Percentiles rank a stretch among this genome's conserved stretches.
Evolutionary conservation across 1,140 invertebrate species (phyloP).

Genomic region (Scaptomyza hsui): DNA sequence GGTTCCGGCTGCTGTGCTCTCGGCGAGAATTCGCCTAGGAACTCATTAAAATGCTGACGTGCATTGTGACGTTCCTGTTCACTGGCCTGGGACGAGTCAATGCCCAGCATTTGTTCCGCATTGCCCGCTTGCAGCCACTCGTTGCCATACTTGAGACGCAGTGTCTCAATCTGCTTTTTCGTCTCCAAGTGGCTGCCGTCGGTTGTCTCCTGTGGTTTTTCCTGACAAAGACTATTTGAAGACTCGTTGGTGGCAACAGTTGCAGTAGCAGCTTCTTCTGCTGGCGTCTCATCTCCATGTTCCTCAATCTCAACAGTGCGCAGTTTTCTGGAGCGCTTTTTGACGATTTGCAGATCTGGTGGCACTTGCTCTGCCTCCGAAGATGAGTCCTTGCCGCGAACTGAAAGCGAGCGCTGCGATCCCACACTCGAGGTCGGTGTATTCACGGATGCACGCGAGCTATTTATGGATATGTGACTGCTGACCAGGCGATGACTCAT

Average conservation of each 20-base stretch:
- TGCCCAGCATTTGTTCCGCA: constrained; percentile 85
- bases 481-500: constrained; percentile 39
- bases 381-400: constrained; percentile 41
- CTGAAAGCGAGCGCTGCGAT: constrained; percentile 60
- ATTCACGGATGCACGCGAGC: constrained; percentile 46
- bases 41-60: constrained; percentile 67
- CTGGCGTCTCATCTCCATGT: constrained; percentile 16
- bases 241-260: constrained; percentile 15
- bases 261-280: constrained; percentile 8
- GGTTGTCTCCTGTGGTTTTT: constrained; percentile 3
- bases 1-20: neutral
- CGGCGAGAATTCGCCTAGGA: constrained; percentile 53
- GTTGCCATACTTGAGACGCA: constrained; percentile 86
- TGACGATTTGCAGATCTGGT: constrained; percentile 30
- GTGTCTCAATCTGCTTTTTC: constrained; percentile 86
- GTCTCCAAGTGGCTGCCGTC: constrained; percentile 85
- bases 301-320: constrained; percentile 73
- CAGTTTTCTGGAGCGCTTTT: constrained; percentile 44
- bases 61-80: constrained; percentile 47
- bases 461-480: constrained; percentile 62
- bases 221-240: neutral
- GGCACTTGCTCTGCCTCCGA: constrained; percentile 41
- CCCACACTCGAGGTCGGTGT: constrained; percentile 75
- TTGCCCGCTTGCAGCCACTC: constrained; percentile 86
- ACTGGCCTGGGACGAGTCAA: constrained; percentile 30